Conservation (phyloP, 2,888 invertebrate species). For the Pseudoips prasinana region DNA sequence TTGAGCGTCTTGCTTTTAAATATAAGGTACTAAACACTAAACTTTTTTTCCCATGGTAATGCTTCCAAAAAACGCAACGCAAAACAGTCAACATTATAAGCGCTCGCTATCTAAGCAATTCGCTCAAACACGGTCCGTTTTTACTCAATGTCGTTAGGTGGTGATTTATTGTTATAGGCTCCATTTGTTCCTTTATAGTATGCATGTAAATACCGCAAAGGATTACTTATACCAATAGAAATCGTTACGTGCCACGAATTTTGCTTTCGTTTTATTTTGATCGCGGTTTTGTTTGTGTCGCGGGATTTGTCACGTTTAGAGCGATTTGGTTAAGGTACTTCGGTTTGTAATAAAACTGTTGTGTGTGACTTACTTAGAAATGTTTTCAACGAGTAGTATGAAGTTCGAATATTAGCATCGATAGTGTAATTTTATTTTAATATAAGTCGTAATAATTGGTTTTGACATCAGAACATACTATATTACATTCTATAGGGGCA, state of each 20-base stretch:
- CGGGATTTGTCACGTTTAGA: no score
- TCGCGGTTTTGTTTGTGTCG: conserved; percentile 2
- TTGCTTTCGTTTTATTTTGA: conserved; percentile 14
- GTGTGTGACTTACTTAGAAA: no score
- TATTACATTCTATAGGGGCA: no score
- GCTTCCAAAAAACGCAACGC: conserved; percentile 1
- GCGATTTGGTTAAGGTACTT: no score
- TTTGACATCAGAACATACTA: no score
- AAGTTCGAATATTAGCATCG: no score
- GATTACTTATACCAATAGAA: conserved; percentile 39
- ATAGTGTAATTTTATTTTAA: no score
- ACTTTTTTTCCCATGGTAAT: neutral
- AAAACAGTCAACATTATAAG: conserved; percentile 12
- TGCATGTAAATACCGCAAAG: conserved; percentile 41
- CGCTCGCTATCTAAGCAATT: conserved; percentile 33
- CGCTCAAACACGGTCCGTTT: conserved; percentile 48
- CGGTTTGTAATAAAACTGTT: no score
- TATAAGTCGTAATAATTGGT: no score
- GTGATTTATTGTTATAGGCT: conserved; percentile 54
- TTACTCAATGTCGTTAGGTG: conserved; percentile 46
- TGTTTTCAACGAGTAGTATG: no score
- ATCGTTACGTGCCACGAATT: conserved; percentile 33
- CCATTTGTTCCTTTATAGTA: conserved; percentile 45
- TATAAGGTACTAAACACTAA: no score
- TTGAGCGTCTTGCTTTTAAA: no score